phyloP scores from a whole-genome alignment of 1,140 invertebrate genomes.

The Caerostris darwini region DNA sequence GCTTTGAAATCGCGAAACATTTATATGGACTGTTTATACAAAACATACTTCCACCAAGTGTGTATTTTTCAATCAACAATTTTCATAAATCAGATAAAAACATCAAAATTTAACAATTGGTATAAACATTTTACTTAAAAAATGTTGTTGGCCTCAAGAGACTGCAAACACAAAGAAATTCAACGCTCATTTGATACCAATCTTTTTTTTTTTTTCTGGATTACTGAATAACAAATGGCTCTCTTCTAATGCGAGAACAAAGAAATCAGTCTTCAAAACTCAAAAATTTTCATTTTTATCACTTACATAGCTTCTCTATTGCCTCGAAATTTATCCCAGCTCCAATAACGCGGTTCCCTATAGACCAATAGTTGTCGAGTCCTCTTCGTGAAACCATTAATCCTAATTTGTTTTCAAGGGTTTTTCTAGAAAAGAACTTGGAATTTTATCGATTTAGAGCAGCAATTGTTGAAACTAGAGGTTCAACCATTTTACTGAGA shows the following conservation, averaged over 20 bases:
- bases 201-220: conserved; percentile 2
- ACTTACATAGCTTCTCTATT: conserved; percentile 42
- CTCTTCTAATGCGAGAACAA: conserved; percentile 2
- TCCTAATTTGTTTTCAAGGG: conserved; percentile 74
- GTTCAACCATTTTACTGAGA: conserved; percentile 44
- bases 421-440: conserved; percentile 33
- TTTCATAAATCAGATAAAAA: not conserved
- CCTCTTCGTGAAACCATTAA: conserved; percentile 63
- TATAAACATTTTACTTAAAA: not conserved
- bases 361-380: conserved; percentile 68
- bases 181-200: not conserved
- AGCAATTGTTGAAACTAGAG: conserved; percentile 57
- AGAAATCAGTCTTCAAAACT: conserved; percentile 58
- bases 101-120: not conserved
- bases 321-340: conserved; percentile 23
- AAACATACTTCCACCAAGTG: not conserved
- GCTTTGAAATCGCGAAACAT: too few relatives aligned
- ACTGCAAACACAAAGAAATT: conserved; percentile 7
- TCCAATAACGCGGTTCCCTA: conserved; percentile 56
- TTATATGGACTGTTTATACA: too few relatives aligned
- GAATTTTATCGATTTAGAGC: conserved; percentile 63
- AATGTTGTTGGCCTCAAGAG: not conserved
- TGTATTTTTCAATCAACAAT: not conserved
- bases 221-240: conserved; percentile 38
- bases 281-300: conserved; percentile 66